Base-by-base conservation (phyloP, 2,797 vertebrate genomes). In the Pseudochaenichthys georgianus region DNA sequence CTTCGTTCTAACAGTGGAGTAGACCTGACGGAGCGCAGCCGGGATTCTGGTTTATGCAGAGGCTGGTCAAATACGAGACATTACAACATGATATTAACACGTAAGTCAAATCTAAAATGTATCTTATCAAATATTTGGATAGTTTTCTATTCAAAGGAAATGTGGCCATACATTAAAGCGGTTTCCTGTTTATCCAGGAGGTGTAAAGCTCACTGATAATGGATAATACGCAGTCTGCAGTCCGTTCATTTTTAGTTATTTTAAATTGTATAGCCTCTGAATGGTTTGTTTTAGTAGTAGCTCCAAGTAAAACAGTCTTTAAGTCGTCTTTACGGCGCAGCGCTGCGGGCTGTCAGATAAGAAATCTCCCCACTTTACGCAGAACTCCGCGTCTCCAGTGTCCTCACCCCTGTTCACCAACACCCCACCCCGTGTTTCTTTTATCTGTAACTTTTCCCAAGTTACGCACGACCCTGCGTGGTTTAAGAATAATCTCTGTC, bases 11-110 rank as follows among this genome's bases (percentile, higher is more conserved):
- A 84, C 82, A 3, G 70, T 58, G 88, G 82, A 89, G 72, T 51
- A 62, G 86, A 81, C 41, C 73, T 74, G 78, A 86, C 72, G 45
- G 73, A 75, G 79, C 70, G 78, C 78, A 83, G 59, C 70, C 68
- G 28, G 83, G 81, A 70, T 60, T 73, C 70, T 48, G 64, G 51
- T 66, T 87, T 75, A 78, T 74, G 72, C 73, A 73, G 70, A 84
- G 70, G 73, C 72, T 74, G 78, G 55, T 66, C 71, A 46, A 46
- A 41, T 63, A 61, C 31, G 59, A 70, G 28, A 70, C 81, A n/a
- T 46, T 78, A 8, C 71, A 87, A 68, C 28, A 51, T 95, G 94
- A 95, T 95, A 68, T 80, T 95, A 80, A 95, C 92, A 58, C 93
- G 94, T 95, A 90, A 95, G 94, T 93, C 13, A 0, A 3, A 54